Base-by-base conservation (phyloP, 2,888 invertebrate genomes). In the Platycheirus rosarum region DNA sequence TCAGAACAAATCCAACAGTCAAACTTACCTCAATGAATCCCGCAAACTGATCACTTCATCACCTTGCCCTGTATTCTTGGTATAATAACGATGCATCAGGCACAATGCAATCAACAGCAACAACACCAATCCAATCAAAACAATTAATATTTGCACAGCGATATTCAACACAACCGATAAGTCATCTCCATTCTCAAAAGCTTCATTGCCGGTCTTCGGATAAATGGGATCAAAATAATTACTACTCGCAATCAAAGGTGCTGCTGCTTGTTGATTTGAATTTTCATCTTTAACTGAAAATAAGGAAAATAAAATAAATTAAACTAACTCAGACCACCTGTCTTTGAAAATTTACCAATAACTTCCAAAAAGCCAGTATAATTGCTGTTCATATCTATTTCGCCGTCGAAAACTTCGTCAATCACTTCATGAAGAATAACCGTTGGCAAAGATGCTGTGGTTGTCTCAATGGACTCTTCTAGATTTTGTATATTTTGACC, bases 321-420 rank as follows among this genome's bases (percentile, higher is more conserved):
- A n/a, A 35, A 37, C 26, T 26, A 11, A 29, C 9, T 1, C 1
- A 23, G 0, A 40, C 6, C 26, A 4, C 26, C 2, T 13, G 8
- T 32, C 8, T 9, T 6, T 18, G 8, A 18, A 0, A 0, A 91
- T 92, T 91, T 89, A 95, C 96, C 94, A 86, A 96, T 94, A 9
- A 97, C 92, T 91, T 97, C 96, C 35, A 97, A 92, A 88, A 96
- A 97, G 16, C 96, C 94, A 0, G 97, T 96, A 86, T 97, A 97
- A 88, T 96, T 96, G 9, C 95, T 94, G 62, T 92, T 93, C 11
- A 94, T 92, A 87, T 96, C 95, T 53, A 97, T 92, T 63, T 91
- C 92, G 0, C 97, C 96, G 89, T 97, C 97, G 75, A 92, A 92
- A 2, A 94, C 92, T 20, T 91, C 89, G 1, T 79, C 74, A n/a